A percentile compares a stretch with the other conserved stretches of the same genome.
Conservation (phyloP, 2,113 vertebrate species). For the Hippocampus barbouri region DNA sequence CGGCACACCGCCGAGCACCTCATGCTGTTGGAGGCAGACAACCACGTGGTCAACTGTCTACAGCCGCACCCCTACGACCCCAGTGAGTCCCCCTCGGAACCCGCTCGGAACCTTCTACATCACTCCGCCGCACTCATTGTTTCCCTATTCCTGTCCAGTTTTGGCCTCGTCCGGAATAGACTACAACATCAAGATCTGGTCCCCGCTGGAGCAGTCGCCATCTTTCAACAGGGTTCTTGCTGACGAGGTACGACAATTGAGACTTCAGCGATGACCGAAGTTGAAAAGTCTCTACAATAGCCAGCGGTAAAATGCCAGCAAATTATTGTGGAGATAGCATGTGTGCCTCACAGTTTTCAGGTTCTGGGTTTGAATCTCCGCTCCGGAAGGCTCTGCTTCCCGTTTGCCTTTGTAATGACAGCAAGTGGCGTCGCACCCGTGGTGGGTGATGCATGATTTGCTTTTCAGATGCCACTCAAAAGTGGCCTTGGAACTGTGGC, state of each 20-base stretch:
- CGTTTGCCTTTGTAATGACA: too few species aligned
- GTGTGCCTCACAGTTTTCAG: too few species aligned
- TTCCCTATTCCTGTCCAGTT: conserved; percentile 74
- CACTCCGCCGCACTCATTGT: fast-evolving
- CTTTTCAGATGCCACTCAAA: not conserved
- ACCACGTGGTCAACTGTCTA: conserved; percentile 97
- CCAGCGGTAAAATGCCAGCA: too few species aligned
- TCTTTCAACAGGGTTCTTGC: conserved; percentile 96
- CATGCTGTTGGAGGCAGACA: conserved; percentile 97
- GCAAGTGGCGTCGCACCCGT: too few species aligned
- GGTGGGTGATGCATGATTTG: too few species aligned
- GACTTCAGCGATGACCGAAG: not conserved
- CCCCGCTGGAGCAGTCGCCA: conserved; percentile 84
- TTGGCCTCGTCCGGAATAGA: conserved; percentile 97
- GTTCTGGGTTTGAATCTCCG: too few species aligned
- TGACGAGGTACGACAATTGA: conserved; percentile 77
- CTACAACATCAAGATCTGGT: conserved; percentile 99
- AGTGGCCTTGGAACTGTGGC: too few species aligned
- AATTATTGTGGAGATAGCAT: too few species aligned
- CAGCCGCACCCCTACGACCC: conserved; percentile 97
- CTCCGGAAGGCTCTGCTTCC: too few species aligned
- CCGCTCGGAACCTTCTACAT: not conserved
- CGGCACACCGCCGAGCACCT: conserved; percentile 91
- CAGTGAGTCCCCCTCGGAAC: conserved; percentile 73
- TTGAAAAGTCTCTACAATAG: too few species aligned